These are phyloP conservation scores for Platycheirus rosarum DNA, from an alignment of 2,888 invertebrate genomes.

Conservation along the genomic window DNA sequence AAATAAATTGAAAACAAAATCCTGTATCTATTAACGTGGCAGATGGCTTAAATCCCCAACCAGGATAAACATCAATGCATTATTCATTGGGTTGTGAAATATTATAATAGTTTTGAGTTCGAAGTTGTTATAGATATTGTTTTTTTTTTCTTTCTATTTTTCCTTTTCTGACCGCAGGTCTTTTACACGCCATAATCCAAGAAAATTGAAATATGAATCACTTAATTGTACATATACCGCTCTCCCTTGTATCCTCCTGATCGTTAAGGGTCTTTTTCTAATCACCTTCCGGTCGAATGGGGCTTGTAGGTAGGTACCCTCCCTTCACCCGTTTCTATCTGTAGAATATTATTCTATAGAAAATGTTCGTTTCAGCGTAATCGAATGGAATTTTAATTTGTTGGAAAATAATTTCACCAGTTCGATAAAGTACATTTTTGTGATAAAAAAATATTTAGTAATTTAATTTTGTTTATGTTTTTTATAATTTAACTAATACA, in stretches of 20 bases:
- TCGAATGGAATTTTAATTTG: not conserved
- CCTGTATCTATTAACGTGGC: constrained; percentile 23
- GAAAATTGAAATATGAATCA: constrained; percentile 52
- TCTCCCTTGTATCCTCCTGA: not conserved
- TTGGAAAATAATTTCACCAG: not conserved
- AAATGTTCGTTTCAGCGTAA: not conserved
- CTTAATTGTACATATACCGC: constrained; percentile 41
- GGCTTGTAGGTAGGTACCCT: not conserved
- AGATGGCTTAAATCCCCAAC: constrained; percentile 19
- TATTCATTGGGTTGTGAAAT: constrained; percentile 20
- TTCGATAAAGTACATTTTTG: not conserved
- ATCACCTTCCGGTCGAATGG: constrained; percentile 20
- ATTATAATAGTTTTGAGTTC: constrained; percentile 15
- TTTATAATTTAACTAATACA: too few species aligned
- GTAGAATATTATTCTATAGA: not conserved
- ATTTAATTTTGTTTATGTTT: too few species aligned
- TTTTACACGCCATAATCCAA: constrained; percentile 18
- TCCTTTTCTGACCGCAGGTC: not conserved
- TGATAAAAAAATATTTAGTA: too few species aligned
- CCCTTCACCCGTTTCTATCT: not conserved
- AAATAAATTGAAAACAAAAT: not conserved
- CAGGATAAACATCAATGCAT: constrained; percentile 13
- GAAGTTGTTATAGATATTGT: not conserved
- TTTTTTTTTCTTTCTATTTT: not conserved
- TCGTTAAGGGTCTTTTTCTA: constrained; percentile 3